phyloP scores from a whole-genome alignment of 2,888 invertebrate genomes.

The Nomada hirtipes region DNA sequence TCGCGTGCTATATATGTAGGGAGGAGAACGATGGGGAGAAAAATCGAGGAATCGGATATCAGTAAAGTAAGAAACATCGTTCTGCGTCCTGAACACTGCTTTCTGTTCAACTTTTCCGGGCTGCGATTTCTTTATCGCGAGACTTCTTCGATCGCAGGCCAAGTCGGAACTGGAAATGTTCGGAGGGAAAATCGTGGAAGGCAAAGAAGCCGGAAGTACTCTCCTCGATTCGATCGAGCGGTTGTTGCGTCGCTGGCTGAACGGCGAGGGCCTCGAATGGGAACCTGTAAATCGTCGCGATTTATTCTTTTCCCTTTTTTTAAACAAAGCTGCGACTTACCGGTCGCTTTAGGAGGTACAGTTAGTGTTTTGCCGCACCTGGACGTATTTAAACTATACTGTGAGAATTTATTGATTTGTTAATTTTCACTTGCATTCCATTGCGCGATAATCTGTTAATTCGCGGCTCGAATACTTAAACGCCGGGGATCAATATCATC shows the following conservation, averaged over 20 bases:
- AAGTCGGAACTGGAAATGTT: background rate
- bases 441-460: too few species aligned
- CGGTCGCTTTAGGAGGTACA: too few species aligned
- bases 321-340: background rate
- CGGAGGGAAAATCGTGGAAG: background rate
- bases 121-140: slow-evolving; percentile 18
- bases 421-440: too few species aligned
- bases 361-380: too few species aligned
- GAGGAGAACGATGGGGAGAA: slow-evolving; percentile 10
- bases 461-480: too few species aligned
- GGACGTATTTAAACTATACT: too few species aligned
- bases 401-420: too few species aligned
- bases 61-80: slow-evolving; percentile 39
- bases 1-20: slow-evolving; percentile 1
- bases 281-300: slow-evolving; percentile 11
- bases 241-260: background rate
- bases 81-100: slow-evolving; percentile 16
- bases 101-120: slow-evolving; percentile 27
- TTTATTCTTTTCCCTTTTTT: background rate
- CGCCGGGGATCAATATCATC: too few species aligned
- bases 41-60: slow-evolving; percentile 13
- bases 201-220: slow-evolving; percentile 13
- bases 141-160: background rate
- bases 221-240: slow-evolving; percentile 30
- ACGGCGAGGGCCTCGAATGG: background rate